Percentiles rank a stretch among this genome's conserved stretches.
These are phyloP conservation scores for Litoditis marina DNA, from an alignment of 2,888 invertebrate genomes.

Conservation along the genomic window DNA sequence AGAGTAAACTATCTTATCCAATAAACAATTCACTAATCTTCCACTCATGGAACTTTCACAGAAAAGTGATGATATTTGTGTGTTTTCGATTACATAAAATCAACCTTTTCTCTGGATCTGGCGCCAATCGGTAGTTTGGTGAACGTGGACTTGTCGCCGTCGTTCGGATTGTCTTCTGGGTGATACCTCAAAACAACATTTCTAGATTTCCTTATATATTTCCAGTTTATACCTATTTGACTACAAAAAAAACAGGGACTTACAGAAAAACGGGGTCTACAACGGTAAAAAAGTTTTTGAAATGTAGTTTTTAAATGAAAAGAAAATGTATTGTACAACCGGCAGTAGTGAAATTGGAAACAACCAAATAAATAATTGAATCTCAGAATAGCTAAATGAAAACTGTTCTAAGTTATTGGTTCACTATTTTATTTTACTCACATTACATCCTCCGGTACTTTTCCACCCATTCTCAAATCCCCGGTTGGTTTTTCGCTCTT, in stretches of 20 bases:
- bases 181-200: neutral
- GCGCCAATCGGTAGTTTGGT: constrained; percentile 1
- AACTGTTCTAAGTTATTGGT: neutral
- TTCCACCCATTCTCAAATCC: constrained; percentile 50
- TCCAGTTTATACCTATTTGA: too few relatives aligned
- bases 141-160: constrained; percentile 2
- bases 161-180: constrained; percentile 1
- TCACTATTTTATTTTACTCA: neutral
- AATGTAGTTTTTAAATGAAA: neutral
- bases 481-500: constrained; percentile 29
- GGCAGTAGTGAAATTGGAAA: too few relatives aligned
- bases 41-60: too few relatives aligned
- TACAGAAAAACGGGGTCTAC: too few relatives aligned
- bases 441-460: constrained; percentile 37
- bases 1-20: too few relatives aligned
- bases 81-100: neutral
- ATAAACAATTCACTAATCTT: too few relatives aligned
- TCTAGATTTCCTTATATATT: too few relatives aligned
- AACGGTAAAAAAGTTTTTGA: constrained; percentile 1
- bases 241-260: too few relatives aligned
- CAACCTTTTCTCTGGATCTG: neutral
- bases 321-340: neutral
- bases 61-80: neutral
- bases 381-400: too few relatives aligned
- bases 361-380: too few relatives aligned